These are phyloP conservation scores for Trichogramma evanescens DNA, from an alignment of 2,888 invertebrate species.

Conservation along the genomic window DNA sequence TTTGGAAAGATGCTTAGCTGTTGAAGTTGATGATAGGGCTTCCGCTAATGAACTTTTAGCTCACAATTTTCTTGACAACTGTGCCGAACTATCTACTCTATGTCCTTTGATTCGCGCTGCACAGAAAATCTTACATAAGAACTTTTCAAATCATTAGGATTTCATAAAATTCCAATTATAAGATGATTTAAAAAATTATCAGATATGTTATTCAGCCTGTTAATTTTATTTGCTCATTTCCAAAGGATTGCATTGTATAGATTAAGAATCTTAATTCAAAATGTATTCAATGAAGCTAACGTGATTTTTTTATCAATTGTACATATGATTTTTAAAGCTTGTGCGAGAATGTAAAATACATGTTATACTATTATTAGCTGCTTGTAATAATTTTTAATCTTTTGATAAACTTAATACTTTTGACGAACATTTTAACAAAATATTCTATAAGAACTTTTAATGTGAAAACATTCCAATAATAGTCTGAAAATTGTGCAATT, in stretches of 20 bases:
- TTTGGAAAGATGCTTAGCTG: conserved; percentile 80
- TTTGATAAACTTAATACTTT: neutral
- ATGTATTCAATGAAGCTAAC: too few species aligned
- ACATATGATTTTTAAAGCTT: too few species aligned
- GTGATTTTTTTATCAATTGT: too few species aligned
- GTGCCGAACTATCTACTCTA: conserved; percentile 73
- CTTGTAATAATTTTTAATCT: neutral
- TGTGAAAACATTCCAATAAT: too few species aligned
- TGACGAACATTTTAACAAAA: conserved; percentile 2
- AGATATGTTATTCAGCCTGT: too few species aligned
- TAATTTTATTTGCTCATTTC: too few species aligned
- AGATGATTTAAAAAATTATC: too few species aligned
- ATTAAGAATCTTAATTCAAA: too few species aligned
- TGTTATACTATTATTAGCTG: neutral
- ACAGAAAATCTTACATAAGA: conserved; percentile 68
- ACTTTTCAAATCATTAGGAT: conserved; percentile 7
- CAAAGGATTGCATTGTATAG: too few species aligned
- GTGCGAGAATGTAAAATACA: too few species aligned
- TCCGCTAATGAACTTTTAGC: conserved; percentile 69
- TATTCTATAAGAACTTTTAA: too few species aligned
- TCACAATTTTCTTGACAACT: conserved; percentile 72
- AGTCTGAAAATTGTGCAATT: conserved; percentile 19
- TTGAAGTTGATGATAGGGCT: conserved; percentile 72
- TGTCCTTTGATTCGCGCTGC: conserved; percentile 88
- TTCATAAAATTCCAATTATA: neutral